A percentile compares a stretch with the other conserved stretches of the same genome.
These are phyloP conservation scores for Zoanthus sansibaricus DNA, from an alignment of 92 coral and sea anemone genomes.

Conservation along the genomic window DNA sequence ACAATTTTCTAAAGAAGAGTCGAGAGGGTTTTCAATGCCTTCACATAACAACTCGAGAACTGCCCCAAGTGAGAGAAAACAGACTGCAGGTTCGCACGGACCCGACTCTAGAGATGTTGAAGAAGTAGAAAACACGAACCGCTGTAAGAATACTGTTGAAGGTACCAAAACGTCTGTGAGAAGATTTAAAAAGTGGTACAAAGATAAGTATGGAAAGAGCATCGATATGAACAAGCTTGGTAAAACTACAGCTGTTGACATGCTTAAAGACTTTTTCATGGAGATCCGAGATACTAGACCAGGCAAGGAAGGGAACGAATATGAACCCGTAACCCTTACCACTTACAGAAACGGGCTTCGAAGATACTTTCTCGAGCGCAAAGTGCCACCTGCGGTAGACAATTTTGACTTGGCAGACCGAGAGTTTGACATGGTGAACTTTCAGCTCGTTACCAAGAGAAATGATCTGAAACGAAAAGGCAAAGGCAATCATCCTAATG, in stretches of 20 bases:
- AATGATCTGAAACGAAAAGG: slow-evolving; percentile 99
- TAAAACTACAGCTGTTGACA: slow-evolving; percentile 88
- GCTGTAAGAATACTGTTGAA: slow-evolving; percentile 99
- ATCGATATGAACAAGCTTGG: slow-evolving; percentile 94
- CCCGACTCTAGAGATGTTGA: slow-evolving; percentile 92
- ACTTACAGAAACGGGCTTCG: slow-evolving; percentile 98
- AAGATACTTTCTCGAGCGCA: slow-evolving; percentile 97
- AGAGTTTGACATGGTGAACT: slow-evolving; percentile 98
- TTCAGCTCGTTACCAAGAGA: slow-evolving; percentile 95
- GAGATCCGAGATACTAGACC: slow-evolving; percentile 99
- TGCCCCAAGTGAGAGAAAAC: slow-evolving; percentile 61
- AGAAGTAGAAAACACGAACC: slow-evolving; percentile 96
- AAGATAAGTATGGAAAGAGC: slow-evolving; percentile 95
- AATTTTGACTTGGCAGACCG: slow-evolving; percentile 99
- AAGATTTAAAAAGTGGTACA: slow-evolving; percentile 97
- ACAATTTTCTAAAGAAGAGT: slow-evolving; percentile 71
- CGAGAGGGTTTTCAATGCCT: slow-evolving; percentile 67
- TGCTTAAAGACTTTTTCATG: slow-evolving; percentile 96
- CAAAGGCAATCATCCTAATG: slow-evolving; percentile 99
- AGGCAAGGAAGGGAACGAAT: slow-evolving; percentile 99
- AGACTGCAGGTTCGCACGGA: slow-evolving; percentile 59
- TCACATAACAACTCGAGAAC: slow-evolving; percentile 66
- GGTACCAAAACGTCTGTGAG: slow-evolving; percentile 99
- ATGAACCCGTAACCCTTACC: slow-evolving; percentile 98
- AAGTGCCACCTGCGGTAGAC: slow-evolving; percentile 97